phyloP scores from a whole-genome alignment of 2,797 vertebrate genomes.

The Falco berigora region DNA sequence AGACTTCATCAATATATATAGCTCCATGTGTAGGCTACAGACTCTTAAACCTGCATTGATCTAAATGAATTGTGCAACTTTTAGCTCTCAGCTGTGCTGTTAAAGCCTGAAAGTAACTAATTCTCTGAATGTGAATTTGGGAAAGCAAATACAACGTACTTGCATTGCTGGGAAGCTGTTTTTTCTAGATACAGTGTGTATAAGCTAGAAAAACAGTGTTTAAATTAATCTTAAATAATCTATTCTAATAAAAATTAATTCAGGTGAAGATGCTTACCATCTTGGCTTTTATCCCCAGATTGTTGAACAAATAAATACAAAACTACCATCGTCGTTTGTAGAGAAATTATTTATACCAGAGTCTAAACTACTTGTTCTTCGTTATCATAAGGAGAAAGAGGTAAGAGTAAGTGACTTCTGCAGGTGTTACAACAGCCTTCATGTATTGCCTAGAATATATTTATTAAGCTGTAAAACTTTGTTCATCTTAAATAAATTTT shows the following conservation, averaged over 20 bases:
- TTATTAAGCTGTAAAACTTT: neutral
- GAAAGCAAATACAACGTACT: neutral
- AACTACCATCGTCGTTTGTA: slow-evolving; percentile 90
- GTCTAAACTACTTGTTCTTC: slow-evolving; percentile 90
- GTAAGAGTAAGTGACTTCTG: slow-evolving; percentile 60
- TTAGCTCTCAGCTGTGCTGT: neutral
- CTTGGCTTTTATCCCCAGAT: slow-evolving; percentile 74
- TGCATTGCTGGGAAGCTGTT: neutral
- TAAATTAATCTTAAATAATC: neutral
- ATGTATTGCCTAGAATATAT: neutral
- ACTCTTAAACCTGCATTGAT: neutral
- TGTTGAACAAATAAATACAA: slow-evolving; percentile 97
- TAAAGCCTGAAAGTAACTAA: neutral
- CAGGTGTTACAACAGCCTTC: neutral
- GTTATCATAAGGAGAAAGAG: slow-evolving; percentile 92
- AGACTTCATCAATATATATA: neutral
- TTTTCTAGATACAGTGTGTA: neutral
- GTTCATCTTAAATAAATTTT: neutral
- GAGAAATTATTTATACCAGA: slow-evolving; percentile 92
- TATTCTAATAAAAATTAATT: neutral
- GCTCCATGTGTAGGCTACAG: neutral
- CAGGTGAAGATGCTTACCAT: neutral
- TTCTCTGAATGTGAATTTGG: neutral
- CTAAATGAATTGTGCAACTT: neutral
- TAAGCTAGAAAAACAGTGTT: neutral